Evolutionary conservation across 2,113 vertebrate genomes (phyloP), one percentile per base, ranked within the genome.

Genomic region (Cyphomyrus plagiostoma): DNA sequence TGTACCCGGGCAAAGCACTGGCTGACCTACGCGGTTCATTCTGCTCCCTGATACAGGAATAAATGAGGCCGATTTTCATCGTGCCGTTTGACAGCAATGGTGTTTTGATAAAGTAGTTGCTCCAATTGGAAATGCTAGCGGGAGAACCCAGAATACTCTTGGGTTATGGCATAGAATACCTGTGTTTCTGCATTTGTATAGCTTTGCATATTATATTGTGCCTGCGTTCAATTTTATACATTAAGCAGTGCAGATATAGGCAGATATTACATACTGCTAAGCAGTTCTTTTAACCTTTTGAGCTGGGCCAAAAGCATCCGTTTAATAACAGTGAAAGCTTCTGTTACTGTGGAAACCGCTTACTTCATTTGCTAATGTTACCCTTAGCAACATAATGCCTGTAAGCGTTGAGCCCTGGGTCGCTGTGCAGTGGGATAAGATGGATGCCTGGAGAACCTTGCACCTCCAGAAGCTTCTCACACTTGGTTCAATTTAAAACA

Each of bases 281-380:
- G 87, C n/a, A 53, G 74, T 56, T 82, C 88, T 89, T 82, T 82
- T 82, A 80, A 82, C 88, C 88, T 80, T 52, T 45, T 19, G 45
- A 80, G 23, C 88, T 49, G 45, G 46, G 35, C 74, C 82, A 82
- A 82, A 52, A 52, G 56, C 66, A 62, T 84, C 89, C 49, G n/a
- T 58, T 90, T 86, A 86, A 49, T 35, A 85, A 88, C 87, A 74
- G 83, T 58, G 62, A 70, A 85, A 5, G 88, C 56, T 62, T 83
- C 85, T 85, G 89, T 91, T 91, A 89, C 90, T 88, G 53, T 87
- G 88, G 90, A 84, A 90, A 90, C 90, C 35, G 83, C 50, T 45
- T 53, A 66, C 90, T 74, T 90, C 90, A n/a, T 90, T 86, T 90
- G 30, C 82, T 84, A 89, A 77, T 35, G 80, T 90, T 90, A 50